phyloP scores from a whole-genome alignment of 2,888 invertebrate genomes.

The Frankliniella intonsa region DNA sequence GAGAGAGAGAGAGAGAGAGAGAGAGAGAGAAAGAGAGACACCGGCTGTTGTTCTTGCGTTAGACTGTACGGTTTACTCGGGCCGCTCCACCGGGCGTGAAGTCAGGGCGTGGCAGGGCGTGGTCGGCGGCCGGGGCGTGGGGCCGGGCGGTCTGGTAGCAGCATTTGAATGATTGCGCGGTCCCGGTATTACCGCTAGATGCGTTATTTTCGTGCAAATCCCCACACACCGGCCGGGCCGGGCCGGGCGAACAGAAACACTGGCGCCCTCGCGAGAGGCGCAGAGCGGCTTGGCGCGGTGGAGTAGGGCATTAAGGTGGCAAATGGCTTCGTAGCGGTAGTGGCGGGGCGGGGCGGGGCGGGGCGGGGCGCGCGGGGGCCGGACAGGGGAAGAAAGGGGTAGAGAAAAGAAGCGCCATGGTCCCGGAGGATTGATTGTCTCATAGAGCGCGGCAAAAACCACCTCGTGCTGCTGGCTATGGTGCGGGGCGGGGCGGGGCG shows the following conservation, averaged over 20 bases:
- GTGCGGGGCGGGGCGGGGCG: background rate
- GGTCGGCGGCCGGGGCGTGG: background rate
- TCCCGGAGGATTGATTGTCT: background rate
- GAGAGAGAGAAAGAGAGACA: background rate
- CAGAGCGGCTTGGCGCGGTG: no score
- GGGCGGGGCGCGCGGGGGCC: background rate
- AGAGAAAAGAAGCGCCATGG: background rate
- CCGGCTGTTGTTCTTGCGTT: background rate
- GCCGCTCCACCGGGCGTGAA: background rate
- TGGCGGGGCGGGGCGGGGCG: no score
- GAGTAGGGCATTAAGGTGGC: no score
- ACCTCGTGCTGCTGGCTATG: no score
- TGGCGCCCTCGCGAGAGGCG: no score
- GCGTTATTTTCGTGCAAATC: background rate
- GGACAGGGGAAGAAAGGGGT: background rate
- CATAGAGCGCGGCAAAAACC: background rate
- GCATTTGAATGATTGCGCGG: background rate
- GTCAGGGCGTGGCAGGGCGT: background rate
- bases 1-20: background rate
- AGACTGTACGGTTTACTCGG: background rate
- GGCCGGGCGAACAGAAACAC: no score
- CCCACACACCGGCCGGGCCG: no score
- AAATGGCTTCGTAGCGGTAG: no score
- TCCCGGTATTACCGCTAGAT: background rate
- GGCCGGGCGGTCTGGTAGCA: background rate